These are phyloP conservation scores for Thereva unica DNA, from an alignment of 2,888 invertebrate species.

Conservation along the genomic window DNA sequence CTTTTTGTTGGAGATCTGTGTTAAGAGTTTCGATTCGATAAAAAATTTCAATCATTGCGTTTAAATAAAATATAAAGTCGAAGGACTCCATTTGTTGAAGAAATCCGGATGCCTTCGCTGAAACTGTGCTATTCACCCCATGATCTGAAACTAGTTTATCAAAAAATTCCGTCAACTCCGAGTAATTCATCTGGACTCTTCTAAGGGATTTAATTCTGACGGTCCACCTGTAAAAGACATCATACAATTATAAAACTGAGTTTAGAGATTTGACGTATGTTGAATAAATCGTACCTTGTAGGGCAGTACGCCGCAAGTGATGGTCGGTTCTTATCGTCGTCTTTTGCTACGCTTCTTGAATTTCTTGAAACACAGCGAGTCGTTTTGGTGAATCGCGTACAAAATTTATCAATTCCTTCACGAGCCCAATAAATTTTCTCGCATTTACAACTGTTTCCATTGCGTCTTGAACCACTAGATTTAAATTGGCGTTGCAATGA, in stretches of 20 bases:
- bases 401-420: conserved; percentile 2
- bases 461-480: conserved; percentile 8
- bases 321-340: neutral
- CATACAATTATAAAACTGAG: neutral
- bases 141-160: neutral
- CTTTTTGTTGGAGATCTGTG: neutral
- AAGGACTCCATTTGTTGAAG: conserved; percentile 1
- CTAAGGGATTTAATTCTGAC: no score
- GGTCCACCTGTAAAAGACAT: no score
- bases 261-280: neutral
- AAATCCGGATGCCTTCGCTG: conserved; percentile 3
- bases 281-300: neutral
- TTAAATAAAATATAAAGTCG: neutral
- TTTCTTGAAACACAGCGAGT: neutral
- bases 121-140: neutral
- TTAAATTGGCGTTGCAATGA: conserved; percentile 6
- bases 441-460: neutral
- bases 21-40: conserved; percentile 1
- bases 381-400: conserved; percentile 5
- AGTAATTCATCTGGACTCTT: no score
- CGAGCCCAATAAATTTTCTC: neutral
- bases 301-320: conserved; percentile 5
- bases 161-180: no score
- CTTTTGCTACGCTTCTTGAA: neutral
- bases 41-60: conserved; percentile 3